Evolutionary conservation across 2,113 vertebrate species (phyloP).

Genomic region (Symphodus melops): DNA sequence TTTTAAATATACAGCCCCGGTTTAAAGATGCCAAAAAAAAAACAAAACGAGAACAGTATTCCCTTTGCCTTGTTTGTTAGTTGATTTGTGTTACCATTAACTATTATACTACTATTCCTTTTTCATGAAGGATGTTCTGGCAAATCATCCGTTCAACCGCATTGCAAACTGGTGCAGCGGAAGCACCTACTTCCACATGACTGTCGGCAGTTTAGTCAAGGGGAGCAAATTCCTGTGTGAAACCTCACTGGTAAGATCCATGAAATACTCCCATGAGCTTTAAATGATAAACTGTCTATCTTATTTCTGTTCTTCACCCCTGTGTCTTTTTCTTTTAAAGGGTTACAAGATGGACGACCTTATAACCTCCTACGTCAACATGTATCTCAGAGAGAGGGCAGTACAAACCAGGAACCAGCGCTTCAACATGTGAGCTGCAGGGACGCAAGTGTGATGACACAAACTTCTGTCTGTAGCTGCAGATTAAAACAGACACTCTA

Average conservation of each 20-base stretch:
- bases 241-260: slow-evolving; percentile 92
- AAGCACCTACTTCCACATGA: slow-evolving; percentile 98
- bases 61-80: too few species aligned
- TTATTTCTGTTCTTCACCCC: neutral
- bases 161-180: slow-evolving; percentile 98
- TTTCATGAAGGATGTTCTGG: slow-evolving; percentile 87
- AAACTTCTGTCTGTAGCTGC: neutral
- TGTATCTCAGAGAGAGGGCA: slow-evolving; percentile 82
- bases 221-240: slow-evolving; percentile 94
- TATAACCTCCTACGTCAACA: slow-evolving; percentile 91
- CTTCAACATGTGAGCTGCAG: slow-evolving; percentile 58
- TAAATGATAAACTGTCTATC: neutral
- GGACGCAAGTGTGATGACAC: neutral
- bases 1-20: too few species aligned
- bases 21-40: neutral
- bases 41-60: too few species aligned
- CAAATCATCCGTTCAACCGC: slow-evolving; percentile 89
- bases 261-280: neutral
- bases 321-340: slow-evolving; percentile 76
- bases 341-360: slow-evolving; percentile 99
- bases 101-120: neutral
- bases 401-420: slow-evolving; percentile 77
- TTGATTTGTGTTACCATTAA: neutral
- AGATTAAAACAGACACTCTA: neutral
- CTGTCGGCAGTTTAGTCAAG: slow-evolving; percentile 88